These are phyloP conservation scores for Proteles cristata DNA, from an alignment of 2,113 vertebrate genomes.

Conservation along the genomic window DNA sequence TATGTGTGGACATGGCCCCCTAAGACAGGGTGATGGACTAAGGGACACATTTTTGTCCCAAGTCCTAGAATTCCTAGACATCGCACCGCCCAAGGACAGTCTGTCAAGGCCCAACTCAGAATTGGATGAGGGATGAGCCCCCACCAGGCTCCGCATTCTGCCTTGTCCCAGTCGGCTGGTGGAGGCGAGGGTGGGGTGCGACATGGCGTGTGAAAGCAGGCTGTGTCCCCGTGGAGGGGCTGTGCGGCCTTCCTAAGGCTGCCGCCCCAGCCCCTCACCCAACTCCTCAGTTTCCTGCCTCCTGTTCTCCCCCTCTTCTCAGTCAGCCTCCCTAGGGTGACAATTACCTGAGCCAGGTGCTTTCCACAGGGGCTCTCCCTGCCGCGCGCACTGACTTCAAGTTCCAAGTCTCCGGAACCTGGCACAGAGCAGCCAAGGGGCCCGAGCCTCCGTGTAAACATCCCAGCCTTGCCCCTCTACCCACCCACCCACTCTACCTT, in stretches of 20 bases:
- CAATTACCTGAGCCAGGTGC: conserved; percentile 78
- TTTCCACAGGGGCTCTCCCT: conserved; percentile 67
- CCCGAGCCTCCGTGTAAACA: conserved; percentile 70
- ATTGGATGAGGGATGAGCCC: neutral
- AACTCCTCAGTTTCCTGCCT: conserved; percentile 51
- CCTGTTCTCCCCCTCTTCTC: neutral
- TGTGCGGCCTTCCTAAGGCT: neutral
- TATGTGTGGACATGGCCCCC: neutral
- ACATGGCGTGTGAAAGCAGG: neutral
- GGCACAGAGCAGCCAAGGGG: conserved; percentile 70
- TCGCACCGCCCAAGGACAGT: neutral
- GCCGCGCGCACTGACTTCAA: neutral
- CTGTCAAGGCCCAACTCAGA: neutral
- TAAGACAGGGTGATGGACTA: neutral
- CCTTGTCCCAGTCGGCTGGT: neutral
- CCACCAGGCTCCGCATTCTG: neutral
- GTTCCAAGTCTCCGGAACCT: conserved; percentile 62
- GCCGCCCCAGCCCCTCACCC: neutral
- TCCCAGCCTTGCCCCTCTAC: neutral
- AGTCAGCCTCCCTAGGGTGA: conserved; percentile 66
- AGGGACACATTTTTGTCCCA: conserved; percentile 50
- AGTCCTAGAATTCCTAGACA: conserved; percentile 70
- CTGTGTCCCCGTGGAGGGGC: neutral
- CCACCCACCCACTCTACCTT: neutral
- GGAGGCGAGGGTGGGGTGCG: neutral